Conservation (phyloP, 2,113 vertebrate genomes). For the Struthidea cinerea region DNA sequence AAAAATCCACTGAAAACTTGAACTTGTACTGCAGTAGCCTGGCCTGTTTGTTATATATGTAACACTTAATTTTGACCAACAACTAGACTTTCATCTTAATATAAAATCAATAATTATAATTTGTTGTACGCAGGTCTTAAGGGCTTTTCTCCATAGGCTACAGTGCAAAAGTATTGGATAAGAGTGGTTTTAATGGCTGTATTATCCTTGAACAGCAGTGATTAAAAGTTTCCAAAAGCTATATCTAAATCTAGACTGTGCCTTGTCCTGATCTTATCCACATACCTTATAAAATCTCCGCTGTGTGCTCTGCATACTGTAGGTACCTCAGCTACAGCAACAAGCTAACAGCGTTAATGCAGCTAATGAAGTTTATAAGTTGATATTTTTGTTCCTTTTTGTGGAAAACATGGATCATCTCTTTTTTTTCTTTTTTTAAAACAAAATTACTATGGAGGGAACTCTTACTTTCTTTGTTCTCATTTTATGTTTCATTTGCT, state of each 20-base stretch:
- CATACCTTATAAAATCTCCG: background rate
- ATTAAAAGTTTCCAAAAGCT: background rate
- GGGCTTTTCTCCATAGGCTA: background rate
- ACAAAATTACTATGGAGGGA: background rate
- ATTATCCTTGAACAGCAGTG: background rate
- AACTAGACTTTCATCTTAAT: background rate
- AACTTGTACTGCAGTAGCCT: background rate
- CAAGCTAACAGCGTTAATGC: rapidly evolving
- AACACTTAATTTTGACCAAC: background rate
- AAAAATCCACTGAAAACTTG: background rate
- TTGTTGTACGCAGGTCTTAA: background rate
- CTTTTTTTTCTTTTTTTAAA: background rate
- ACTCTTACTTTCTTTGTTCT: background rate
- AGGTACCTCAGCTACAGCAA: background rate
- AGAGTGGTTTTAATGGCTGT: background rate
- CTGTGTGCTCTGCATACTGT: background rate
- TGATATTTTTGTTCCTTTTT: background rate
- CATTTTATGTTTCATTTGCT: background rate
- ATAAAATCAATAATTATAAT: background rate
- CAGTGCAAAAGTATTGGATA: background rate
- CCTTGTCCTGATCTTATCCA: background rate
- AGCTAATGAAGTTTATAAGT: rapidly evolving
- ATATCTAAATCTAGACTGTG: background rate
- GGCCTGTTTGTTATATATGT: background rate
- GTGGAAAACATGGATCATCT: background rate